phyloP scores from a whole-genome alignment of 2,113 vertebrate species.

The Microtus montanus region DNA sequence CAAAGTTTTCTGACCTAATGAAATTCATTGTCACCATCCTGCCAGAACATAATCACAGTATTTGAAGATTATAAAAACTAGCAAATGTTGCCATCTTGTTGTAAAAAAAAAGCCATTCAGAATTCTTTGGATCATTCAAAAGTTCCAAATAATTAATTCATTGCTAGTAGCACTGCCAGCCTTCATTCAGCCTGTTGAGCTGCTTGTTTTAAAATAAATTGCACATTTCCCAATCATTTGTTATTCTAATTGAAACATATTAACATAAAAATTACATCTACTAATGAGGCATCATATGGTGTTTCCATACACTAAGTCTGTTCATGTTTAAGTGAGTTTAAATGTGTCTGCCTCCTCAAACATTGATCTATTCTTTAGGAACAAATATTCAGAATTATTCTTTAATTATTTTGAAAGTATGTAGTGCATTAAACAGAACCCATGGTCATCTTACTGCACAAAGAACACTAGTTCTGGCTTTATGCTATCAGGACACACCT shows the following conservation, averaged over 20 bases:
- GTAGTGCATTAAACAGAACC: not conserved
- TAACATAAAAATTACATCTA: not conserved
- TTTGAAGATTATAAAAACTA: conserved; percentile 52
- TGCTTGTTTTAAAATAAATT: not conserved
- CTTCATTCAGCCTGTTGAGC: not conserved
- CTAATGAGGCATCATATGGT: not conserved
- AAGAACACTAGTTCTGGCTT: not conserved
- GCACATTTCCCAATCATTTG: not conserved
- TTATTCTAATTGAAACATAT: not conserved
- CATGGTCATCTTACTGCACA: not conserved
- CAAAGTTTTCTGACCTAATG: not conserved
- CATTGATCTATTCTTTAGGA: not conserved
- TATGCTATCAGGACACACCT: not conserved
- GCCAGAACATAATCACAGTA: conserved; percentile 58
- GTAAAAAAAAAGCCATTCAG: conserved; percentile 13
- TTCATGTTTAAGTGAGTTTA: not conserved
- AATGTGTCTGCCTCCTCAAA: not conserved
- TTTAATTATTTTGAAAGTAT: not conserved
- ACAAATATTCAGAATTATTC: not conserved
- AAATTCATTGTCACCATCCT: conserved; percentile 10
- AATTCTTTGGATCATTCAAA: conserved; percentile 27
- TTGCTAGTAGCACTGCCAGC: not conserved
- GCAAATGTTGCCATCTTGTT: conserved; percentile 31
- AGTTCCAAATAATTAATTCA: not conserved
- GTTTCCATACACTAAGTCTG: not conserved